These are phyloP conservation scores for Apostichopus leukothele DNA, from an alignment of 53 echinoderm and acorn worm species.

Conservation along the genomic window DNA sequence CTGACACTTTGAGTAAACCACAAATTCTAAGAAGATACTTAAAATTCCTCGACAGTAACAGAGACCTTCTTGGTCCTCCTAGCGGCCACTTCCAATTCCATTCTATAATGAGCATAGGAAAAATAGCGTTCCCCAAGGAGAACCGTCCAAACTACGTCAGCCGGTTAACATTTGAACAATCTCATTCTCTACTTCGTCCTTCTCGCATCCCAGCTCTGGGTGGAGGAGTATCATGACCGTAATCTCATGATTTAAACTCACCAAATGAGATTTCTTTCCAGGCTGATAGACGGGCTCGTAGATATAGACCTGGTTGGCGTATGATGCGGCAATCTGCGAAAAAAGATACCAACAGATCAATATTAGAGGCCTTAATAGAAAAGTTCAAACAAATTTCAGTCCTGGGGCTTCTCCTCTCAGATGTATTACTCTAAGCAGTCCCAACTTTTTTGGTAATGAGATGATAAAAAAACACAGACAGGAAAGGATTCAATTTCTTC, in stretches of 20 bases:
- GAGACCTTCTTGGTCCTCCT: not conserved
- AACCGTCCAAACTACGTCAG: not conserved
- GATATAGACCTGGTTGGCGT: constrained; percentile 97
- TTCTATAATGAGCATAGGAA: not conserved
- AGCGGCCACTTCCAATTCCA: constrained; percentile 3
- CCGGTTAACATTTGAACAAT: not conserved
- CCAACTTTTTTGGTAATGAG: too few species aligned
- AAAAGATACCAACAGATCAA: constrained; percentile 23
- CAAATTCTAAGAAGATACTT: too few species aligned
- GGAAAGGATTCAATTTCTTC: too few species aligned
- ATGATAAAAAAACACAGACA: too few species aligned
- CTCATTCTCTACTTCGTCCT: not conserved
- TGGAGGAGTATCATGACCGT: not conserved
- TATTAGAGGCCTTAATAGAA: not conserved
- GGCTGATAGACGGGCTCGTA: constrained; percentile 82
- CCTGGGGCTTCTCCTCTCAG: not conserved
- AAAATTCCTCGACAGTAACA: too few species aligned
- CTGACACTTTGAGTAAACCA: too few species aligned
- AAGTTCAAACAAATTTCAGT: not conserved
- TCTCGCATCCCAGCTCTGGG: not conserved
- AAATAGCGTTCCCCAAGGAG: not conserved
- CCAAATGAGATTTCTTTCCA: constrained; percentile 59
- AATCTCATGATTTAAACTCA: constrained; percentile 57
- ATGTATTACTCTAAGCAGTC: not conserved
- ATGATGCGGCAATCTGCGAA: constrained; percentile 96